A percentile compares a stretch with the other conserved stretches of the same genome.
These are phyloP conservation scores for Poliocrania exsul DNA, from an alignment of 2,797 vertebrate species.

Conservation along the genomic window DNA sequence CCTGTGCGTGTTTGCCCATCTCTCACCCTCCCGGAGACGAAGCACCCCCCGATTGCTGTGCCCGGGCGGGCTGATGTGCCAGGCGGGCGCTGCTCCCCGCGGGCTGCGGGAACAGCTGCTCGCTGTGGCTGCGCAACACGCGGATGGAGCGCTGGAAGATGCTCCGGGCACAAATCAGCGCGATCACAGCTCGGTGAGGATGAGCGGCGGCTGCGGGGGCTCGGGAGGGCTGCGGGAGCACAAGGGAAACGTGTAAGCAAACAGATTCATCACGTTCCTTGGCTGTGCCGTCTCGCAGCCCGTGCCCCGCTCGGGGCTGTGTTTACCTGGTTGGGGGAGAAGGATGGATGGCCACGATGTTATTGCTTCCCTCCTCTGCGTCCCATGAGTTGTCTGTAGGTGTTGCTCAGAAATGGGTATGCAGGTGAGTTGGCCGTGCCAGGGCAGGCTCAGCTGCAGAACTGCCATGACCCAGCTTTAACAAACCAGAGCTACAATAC, in stretches of 20 bases:
- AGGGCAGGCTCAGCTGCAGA: not conserved
- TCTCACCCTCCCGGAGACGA: not conserved
- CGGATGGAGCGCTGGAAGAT: not conserved
- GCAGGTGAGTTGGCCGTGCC: not conserved
- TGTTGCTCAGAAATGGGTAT: not conserved
- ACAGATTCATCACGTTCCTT: not conserved
- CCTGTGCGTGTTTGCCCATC: rapidly evolving
- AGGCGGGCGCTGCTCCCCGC: not conserved
- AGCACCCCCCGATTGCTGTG: too few relatives aligned
- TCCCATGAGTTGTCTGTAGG: not conserved
- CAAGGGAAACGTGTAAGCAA: rapidly evolving
- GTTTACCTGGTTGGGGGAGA: not conserved
- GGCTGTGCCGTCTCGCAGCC: not conserved
- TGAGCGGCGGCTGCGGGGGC: not conserved
- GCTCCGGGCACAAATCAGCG: not conserved
- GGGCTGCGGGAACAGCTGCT: not conserved
- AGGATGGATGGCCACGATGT: not conserved
- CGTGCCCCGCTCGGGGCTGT: rapidly evolving
- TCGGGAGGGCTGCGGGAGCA: not conserved
- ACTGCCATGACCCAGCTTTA: not conserved
- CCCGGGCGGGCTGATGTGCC: not conserved
- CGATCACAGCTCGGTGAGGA: not conserved
- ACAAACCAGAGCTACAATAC: rapidly evolving
- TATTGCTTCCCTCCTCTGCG: not conserved
- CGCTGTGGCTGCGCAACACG: rapidly evolving